These are phyloP conservation scores for Apeira syringaria DNA, from an alignment of 2,888 invertebrate genomes.

Conservation along the genomic window DNA sequence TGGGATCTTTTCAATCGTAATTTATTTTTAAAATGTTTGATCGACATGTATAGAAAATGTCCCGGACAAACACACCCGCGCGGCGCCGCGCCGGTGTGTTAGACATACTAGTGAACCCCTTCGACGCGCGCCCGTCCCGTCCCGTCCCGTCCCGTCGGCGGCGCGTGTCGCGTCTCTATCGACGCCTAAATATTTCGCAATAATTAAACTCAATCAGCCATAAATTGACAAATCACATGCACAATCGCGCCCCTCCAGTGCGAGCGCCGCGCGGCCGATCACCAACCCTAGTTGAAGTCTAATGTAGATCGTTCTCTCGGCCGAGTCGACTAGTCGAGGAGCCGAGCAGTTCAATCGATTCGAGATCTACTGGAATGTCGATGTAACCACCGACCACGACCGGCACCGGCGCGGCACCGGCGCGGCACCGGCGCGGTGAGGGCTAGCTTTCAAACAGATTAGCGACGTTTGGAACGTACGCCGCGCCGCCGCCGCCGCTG, in stretches of 20 bases:
- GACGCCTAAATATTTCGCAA: slow-evolving; percentile 1
- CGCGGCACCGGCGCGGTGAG: too few relatives aligned
- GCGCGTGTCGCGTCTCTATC: neutral
- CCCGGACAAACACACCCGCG: too few relatives aligned
- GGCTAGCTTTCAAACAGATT: neutral
- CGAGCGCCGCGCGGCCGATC: neutral
- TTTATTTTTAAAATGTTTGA: too few relatives aligned
- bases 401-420: too few relatives aligned
- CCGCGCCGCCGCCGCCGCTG: slow-evolving; percentile 13
- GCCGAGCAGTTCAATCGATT: slow-evolving; percentile 1
- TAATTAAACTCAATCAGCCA: neutral
- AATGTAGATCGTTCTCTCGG: slow-evolving; percentile 17
- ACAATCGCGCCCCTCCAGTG: slow-evolving; percentile 1
- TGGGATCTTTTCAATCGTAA: too few relatives aligned
- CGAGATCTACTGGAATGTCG: slow-evolving; percentile 1
- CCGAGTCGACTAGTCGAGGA: neutral
- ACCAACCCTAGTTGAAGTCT: slow-evolving; percentile 36
- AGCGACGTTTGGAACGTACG: slow-evolving; percentile 10
- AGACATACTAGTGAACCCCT: too few relatives aligned
- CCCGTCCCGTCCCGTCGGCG: too few relatives aligned
- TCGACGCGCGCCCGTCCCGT: neutral
- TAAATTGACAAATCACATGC: neutral
- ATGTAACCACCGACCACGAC: neutral
- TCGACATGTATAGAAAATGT: too few relatives aligned
- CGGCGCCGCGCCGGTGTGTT: too few relatives aligned